These are phyloP conservation scores for Atta texana DNA, from an alignment of 1,140 invertebrate genomes.

Conservation along the genomic window DNA sequence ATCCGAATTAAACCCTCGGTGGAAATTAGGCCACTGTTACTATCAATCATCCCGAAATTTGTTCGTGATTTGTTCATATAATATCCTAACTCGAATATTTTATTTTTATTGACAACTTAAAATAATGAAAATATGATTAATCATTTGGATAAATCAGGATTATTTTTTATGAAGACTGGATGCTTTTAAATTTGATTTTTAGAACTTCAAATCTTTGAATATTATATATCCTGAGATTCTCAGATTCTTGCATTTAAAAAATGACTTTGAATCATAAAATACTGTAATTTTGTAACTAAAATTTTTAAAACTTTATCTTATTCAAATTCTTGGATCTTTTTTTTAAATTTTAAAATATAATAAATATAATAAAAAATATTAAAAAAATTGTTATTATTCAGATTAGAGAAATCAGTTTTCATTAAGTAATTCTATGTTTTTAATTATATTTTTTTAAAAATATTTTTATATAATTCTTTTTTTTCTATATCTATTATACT, in stretches of 20 bases:
- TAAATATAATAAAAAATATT: too few species aligned
- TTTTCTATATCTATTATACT: not conserved
- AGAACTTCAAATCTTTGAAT: not conserved
- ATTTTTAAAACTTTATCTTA: not conserved
- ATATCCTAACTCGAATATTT: slow-evolving; percentile 9
- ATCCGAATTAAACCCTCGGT: too few species aligned
- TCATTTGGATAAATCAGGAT: not conserved
- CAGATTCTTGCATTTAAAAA: not conserved
- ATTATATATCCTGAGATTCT: not conserved
- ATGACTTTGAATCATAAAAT: not conserved
- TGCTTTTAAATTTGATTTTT: not conserved
- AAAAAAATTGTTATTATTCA: too few species aligned
- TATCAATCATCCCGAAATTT: slow-evolving; percentile 7
- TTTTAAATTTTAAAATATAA: slow-evolving; percentile 7
- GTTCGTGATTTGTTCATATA: slow-evolving; percentile 38
- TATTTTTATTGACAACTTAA: slow-evolving; percentile 17
- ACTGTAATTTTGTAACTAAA: not conserved
- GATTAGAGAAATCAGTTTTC: not conserved
- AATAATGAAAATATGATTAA: slow-evolving; percentile 30
- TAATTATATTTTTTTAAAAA: slow-evolving; percentile 13
- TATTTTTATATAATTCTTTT: not conserved
- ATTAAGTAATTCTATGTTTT: slow-evolving; percentile 17
- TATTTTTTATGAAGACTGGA: not conserved
- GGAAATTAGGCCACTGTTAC: not conserved
- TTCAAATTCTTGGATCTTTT: not conserved